Base-by-base conservation (phyloP, 2,888 invertebrate species). In the Epirrhoe alternata region DNA sequence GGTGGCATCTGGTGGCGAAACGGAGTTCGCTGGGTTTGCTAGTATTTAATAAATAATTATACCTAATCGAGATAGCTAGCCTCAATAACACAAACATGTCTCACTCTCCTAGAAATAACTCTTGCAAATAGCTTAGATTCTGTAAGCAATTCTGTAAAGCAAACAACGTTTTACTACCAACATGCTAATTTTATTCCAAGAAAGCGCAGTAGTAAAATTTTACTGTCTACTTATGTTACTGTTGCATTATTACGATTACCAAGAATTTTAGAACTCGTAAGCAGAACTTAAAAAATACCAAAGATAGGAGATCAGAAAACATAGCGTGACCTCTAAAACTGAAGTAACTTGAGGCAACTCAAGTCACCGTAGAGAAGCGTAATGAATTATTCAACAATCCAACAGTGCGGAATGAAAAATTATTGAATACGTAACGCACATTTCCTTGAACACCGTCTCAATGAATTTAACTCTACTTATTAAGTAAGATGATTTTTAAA, bases 341-440 rank as follows among this genome's bases (percentile, higher is more conserved):
- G 17, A 53, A 61, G 45, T 54, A 50, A 60, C 12, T 31, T 58
- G 61, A 61, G 75, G 72, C 76, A 76, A 75, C 72, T 80, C 77
- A 83, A 79, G 24, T 49, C 50, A 42, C 69, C 72, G 68, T 71
- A 73, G 68, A 71, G 64, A 54, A 50, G 67, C 61, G 59, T 59
- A 71, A 81, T 86, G 82, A 86, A 87, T 87, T 72, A 88, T 86
- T 84, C 82, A 87, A 76, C 61, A 55, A 72, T 64, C 55, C 58
- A 66, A 74, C 74, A 71, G 75, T 74, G 73, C 69, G 73, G 78
- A 82, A 81, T 80, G 77, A 81, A 78, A 82, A 81, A 83, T 79
- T 73, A 76, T 80, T 73, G 70, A 82, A 82, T 83, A 82, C 79
- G 66, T 68, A 77, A 77, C 73, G 68, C 45, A 63, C 63, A 72